These are phyloP conservation scores for Prosopocoilus inquinatus DNA, from an alignment of 2,888 invertebrate species.

Conservation along the genomic window DNA sequence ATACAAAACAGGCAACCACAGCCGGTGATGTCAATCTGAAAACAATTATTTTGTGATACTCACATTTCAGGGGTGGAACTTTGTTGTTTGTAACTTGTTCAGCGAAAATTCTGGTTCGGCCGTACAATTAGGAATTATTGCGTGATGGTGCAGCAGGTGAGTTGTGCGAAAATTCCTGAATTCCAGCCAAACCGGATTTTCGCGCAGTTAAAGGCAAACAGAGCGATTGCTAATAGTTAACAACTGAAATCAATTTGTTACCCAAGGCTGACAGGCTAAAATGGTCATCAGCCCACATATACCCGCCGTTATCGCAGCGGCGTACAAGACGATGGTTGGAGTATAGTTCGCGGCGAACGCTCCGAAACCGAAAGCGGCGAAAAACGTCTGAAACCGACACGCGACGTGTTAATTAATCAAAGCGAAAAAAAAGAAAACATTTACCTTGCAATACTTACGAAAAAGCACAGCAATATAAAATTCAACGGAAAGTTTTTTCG, in stretches of 20 bases:
- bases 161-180: too few species aligned
- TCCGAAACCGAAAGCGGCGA: constrained; percentile 7
- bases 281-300: constrained; percentile 11
- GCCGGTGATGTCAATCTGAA: constrained; percentile 22
- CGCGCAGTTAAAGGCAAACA: too few species aligned
- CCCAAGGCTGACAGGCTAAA: constrained; percentile 14
- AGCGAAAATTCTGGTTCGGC: too few species aligned
- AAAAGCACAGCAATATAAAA: constrained; percentile 29
- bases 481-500: constrained; percentile 36
- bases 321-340: constrained; percentile 6
- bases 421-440: background rate
- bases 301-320: constrained; percentile 10
- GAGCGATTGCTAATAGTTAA: too few species aligned
- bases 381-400: constrained; percentile 5
- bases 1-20: constrained; percentile 19
- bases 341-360: constrained; percentile 8
- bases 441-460: constrained; percentile 21
- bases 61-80: background rate
- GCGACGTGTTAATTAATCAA: background rate
- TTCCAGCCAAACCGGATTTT: too few species aligned
- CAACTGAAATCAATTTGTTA: background rate
- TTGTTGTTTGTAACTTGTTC: too few species aligned
- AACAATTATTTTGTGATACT: background rate
- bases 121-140: too few species aligned
- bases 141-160: too few species aligned